These are phyloP conservation scores for Orientallactaga sibirica DNA, from an alignment of 2,797 vertebrate genomes.

Conservation along the genomic window DNA sequence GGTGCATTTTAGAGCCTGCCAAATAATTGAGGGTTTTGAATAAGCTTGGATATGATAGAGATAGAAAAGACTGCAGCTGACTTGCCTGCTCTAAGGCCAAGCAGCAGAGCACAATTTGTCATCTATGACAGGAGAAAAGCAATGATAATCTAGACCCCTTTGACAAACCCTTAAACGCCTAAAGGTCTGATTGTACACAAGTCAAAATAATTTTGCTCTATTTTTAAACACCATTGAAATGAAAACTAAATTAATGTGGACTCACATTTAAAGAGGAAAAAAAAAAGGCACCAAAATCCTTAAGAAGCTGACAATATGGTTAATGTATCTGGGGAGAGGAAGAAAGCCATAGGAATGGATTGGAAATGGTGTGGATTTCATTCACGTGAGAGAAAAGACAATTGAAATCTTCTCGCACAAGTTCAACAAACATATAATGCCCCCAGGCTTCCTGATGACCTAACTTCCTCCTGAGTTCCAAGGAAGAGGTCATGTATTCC, in stretches of 20 bases:
- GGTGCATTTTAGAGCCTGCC: neutral
- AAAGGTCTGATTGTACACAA: constrained; percentile 40
- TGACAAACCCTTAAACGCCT: constrained; percentile 55
- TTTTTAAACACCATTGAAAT: constrained; percentile 79
- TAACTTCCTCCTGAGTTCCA: neutral
- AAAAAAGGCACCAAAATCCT: constrained; percentile 49
- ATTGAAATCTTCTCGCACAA: constrained; percentile 47
- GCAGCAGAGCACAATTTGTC: neutral
- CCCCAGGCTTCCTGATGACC: neutral
- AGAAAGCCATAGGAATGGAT: constrained; percentile 78
- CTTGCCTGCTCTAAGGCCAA: neutral
- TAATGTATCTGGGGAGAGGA: constrained; percentile 67
- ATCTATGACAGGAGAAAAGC: neutral
- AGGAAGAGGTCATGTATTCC: neutral
- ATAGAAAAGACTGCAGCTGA: neutral
- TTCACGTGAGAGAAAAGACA: constrained; percentile 57
- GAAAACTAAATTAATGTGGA: constrained; percentile 75
- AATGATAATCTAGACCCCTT: neutral
- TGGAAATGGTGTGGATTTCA: constrained; percentile 63
- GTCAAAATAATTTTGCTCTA: constrained; percentile 77
- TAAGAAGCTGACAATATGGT: constrained; percentile 76
- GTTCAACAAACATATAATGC: constrained; percentile 66
- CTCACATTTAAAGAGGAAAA: constrained; percentile 51
- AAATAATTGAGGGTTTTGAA: neutral
- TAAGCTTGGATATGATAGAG: neutral